These are phyloP conservation scores for Sebastes oblongus DNA, from an alignment of 2,797 vertebrate species.

Conservation along the genomic window DNA sequence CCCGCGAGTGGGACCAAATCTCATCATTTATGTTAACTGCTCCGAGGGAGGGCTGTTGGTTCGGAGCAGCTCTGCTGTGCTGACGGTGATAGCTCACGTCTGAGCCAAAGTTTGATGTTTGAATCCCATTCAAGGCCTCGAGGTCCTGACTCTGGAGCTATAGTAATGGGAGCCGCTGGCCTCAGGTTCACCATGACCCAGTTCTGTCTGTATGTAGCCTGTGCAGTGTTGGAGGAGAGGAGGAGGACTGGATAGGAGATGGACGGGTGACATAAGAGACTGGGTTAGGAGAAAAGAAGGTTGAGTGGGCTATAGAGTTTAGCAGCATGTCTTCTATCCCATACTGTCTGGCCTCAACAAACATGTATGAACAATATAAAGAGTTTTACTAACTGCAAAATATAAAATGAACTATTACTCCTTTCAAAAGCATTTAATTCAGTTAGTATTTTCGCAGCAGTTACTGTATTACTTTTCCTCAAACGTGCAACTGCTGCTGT, in stretches of 20 bases:
- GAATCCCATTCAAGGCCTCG: slow-evolving; percentile 33
- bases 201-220: slow-evolving; percentile 61
- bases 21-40: slow-evolving; percentile 21
- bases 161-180: slow-evolving; percentile 65
- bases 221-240: slow-evolving; percentile 17
- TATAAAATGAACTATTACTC: neutral
- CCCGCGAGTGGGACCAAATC: slow-evolving; percentile 11
- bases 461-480: neutral
- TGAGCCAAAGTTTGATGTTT: slow-evolving; percentile 44
- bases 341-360: neutral
- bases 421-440: neutral
- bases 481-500: neutral
- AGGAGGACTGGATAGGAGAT: slow-evolving; percentile 2
- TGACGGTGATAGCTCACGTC: slow-evolving; percentile 10
- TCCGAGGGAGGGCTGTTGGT: slow-evolving; percentile 2
- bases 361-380: neutral
- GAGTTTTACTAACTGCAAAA: neutral
- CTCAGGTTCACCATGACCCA: slow-evolving; percentile 76
- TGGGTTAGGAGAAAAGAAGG: neutral
- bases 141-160: slow-evolving; percentile 53
- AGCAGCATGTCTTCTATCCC: neutral
- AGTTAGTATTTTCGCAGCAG: neutral
- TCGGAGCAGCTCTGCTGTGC: neutral
- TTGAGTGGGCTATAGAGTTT: neutral
- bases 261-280: neutral